Evolutionary conservation across 2,888 invertebrate genomes (phyloP), one percentile per base, ranked within the genome.

Genomic region (Drosophila prolongata): DNA sequence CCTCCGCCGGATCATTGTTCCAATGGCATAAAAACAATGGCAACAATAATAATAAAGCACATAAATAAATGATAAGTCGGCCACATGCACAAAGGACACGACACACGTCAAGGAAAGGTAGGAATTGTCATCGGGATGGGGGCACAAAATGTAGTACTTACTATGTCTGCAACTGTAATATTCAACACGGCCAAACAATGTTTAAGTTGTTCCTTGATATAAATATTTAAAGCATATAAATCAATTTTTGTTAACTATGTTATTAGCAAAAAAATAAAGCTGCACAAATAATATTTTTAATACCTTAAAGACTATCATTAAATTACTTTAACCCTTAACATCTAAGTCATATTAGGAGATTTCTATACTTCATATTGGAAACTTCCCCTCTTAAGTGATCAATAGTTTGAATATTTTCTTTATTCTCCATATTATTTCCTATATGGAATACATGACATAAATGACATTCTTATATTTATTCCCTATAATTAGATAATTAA

Each of bases 1-100:
- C 57, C 38, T 35, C 43, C 24, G 3, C 52, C 14, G 30, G 44
- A 37, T 55, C 66, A 54, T 66, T 66, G 66, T 43, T 66, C 38
- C 30, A 55, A 47, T 49, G 35, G 60, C 27, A 69, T 50, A 46
- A 64, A 60, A 66, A 71, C 64, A 73, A 72, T 56, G 72, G 44
- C 57, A 62, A 53, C 54, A 66, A 71, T 80, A 87, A 84, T 78
- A 81, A 81, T 84, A 81, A 87, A 75, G 56, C 67, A 72, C 70
- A 87, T 82, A 79, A 84, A 82, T 87, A 81, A 84, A 87, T 82
- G 75, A 82, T 87, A 80, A 78, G 85, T 70, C 58, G 65, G 55
- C 61, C 71, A 70, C 70, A 70, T 84, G 77, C 79, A 87, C 70
- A 74, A 67, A 76, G 79, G 81, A 69, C 84, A 76, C 42, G 72